Evolutionary conservation across 2,888 invertebrate species (phyloP), one percentile per base, ranked within the genome.

Genomic region (Ichneumoninae sp.): DNA sequence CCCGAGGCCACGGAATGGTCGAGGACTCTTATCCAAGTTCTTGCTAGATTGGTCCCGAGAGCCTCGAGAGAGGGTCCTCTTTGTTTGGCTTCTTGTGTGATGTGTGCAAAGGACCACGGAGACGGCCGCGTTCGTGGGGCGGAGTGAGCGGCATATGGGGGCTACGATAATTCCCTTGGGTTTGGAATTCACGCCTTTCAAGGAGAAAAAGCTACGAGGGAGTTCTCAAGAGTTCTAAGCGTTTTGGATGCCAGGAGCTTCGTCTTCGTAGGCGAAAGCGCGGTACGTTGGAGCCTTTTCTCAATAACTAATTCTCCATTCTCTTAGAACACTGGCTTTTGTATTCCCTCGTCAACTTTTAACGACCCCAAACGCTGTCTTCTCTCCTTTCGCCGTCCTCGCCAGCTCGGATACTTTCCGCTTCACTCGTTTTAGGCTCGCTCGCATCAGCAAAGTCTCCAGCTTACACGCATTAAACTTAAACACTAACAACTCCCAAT

Each of bases 11-110:
- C 50, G 33, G n/a, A 50, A 54, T 57, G 40, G 22, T 71, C 57
- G 40, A 71, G 40, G 57, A 44, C 71, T 36, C 71, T 71, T 57
- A 71, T 71, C 71, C 5, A 57, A 22, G 40, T 71, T 57, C 13
- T 52, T 13, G 13, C 19, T 57, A 19, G 22, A 54, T 57, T 71
- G 71, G 71, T 57, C 36, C 36, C 36, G 19, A 52, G 71, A 36
- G 54, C 33, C n/a, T 36, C 33, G 19, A 70, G 70, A 19, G 22
- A 19, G 36, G 36, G 5, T 52, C 36, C 54, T 71, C 71, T 52
- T 71, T 71, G 71, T 71, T 71, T 36, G 36, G 36, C 40, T 71
- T 71, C 22, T 36, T 54, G 40, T 54, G 54, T 19, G 40, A 57
- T 33, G 54, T 19, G 22, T 22, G 19, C 19, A 54, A 52, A 40